Evolutionary conservation across 2,797 vertebrate species (phyloP), one percentile per base, ranked within the genome.

Genomic region (Siniperca obscura): DNA sequence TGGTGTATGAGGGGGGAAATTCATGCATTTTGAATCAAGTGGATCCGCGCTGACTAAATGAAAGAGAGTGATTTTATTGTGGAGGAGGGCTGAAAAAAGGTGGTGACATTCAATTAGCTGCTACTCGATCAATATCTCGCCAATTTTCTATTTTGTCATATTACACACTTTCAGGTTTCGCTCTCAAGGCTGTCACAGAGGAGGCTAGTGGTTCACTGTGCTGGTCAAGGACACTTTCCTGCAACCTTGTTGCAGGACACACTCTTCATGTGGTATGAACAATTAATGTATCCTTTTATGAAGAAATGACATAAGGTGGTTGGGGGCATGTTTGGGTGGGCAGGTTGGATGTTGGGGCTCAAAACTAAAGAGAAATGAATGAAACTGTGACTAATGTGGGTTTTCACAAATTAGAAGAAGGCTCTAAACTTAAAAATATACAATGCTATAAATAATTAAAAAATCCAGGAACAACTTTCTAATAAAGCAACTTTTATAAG

Each of bases 11-110:
- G 61, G 25, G 48, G 34, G n/a, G 5, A 36, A 40, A 79, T 73
- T 84, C 84, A 86, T 87, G 88, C 91, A 89, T 92, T 91, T 92
- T 80, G 91, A 85, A 91, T 88, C 77, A 83, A 88, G 79, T 66
- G 76, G 61, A 75, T 84, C 82, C 68, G 36, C 7, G 11, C 70
- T 67, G 70, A 69, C 64, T 77, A 85, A 88, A 89, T 77, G 5
- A 67, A 61, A 55, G 61, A 52, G 21, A 30, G 21, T 34, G 72
- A 70, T 76, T 48, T 53, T 64, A 57, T 52, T 64, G 56, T 13
- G 46, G 36, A 44, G 60, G 11, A 10, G 59, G 21, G 34, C 17
- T 48, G 42, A n/a, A 73, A 66, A 55, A 62, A 69, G 65, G 55
- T 27, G 44, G 21, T 1, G 2, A 27, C n/a, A 25, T 55, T 79